Evolutionary conservation across 1,140 invertebrate species (phyloP).

Genomic region (Apis mellifera): DNA sequence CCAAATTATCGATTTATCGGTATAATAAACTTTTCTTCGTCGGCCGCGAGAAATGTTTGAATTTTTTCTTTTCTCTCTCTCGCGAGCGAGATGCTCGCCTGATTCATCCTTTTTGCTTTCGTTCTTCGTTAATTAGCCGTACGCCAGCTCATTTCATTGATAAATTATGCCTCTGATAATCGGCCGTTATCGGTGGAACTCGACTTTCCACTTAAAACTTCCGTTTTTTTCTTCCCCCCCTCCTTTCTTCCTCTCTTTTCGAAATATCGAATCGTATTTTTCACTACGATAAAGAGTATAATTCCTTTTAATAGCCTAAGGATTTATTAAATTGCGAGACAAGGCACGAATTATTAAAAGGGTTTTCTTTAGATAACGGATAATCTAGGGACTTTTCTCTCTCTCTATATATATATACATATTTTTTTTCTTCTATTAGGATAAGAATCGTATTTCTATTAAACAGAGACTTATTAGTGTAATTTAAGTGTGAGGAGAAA

Average conservation of each 20-base stretch:
- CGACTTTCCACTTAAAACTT: neutral
- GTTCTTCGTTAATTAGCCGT: slow-evolving; percentile 15
- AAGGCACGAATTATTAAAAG: too few relatives aligned
- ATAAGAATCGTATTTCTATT: too few relatives aligned
- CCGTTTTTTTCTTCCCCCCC: neutral
- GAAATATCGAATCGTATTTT: neutral
- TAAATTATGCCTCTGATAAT: slow-evolving; percentile 10
- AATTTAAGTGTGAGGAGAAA: too few relatives aligned
- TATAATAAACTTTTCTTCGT: slow-evolving; percentile 17
- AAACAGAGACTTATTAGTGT: too few relatives aligned
- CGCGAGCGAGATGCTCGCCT: neutral
- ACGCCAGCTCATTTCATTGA: slow-evolving; percentile 23
- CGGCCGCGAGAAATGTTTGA: neutral
- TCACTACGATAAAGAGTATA: too few relatives aligned
- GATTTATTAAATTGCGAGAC: too few relatives aligned
- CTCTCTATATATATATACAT: too few relatives aligned
- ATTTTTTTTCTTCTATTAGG: too few relatives aligned
- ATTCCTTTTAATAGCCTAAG: too few relatives aligned
- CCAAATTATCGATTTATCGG: slow-evolving; percentile 23
- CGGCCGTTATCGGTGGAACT: neutral
- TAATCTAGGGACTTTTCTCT: neutral
- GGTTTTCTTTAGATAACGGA: too few relatives aligned
- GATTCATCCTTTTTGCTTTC: slow-evolving; percentile 25
- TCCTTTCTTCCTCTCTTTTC: neutral
- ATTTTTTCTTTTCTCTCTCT: neutral